Evolutionary conservation across 1,140 invertebrate species (phyloP), one percentile per base, ranked within the genome.

Genomic region (Druon quercuslanigerum): DNA sequence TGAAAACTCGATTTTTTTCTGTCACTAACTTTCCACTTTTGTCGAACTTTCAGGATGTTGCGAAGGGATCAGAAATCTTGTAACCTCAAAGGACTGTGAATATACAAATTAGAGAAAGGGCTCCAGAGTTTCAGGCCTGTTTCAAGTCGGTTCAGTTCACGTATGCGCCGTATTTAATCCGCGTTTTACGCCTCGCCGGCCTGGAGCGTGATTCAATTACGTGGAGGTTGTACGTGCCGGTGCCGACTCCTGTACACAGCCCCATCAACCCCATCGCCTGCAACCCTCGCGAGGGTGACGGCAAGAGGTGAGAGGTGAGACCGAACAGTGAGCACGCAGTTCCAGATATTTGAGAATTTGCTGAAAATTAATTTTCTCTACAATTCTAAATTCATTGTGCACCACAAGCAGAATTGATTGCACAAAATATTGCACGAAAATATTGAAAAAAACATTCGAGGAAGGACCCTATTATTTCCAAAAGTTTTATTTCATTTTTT

Each of bases 141-240:
- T 70, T 52, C 19, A 77, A 74, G 73, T 20, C n/a, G 51, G 25
- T 81, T 72, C 74, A 79, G 25, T 81, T 72, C 81, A 82, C 78
- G 74, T 83, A 81, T 84, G 81, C 74, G 79, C 77, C 76, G 84
- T 80, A 85, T 85, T 86, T 86, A 85, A 86, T 84, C 81, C 83
- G 71, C 78, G 78, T 83, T 86, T 86, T 80, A 82, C 75, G 84
- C 78, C 77, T 82, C 75, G 83, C 52, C 72, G 66, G 71, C 40
- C 72, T 72, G 70, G 71, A 80, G 83, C 78, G 81, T 80, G 79
- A 86, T 86, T 86, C 83, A 82, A 85, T 86, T 86, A 86, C 77
- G 71, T 74, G 40, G 71, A n/a, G 51, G 19, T 51, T 77, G 54
- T 51, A 33, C 71, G 40, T 72, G 71, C 46, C n/a, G 51, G 16